Base-by-base conservation (phyloP, 2,797 vertebrate genomes). In the Echeneis naucrates region DNA sequence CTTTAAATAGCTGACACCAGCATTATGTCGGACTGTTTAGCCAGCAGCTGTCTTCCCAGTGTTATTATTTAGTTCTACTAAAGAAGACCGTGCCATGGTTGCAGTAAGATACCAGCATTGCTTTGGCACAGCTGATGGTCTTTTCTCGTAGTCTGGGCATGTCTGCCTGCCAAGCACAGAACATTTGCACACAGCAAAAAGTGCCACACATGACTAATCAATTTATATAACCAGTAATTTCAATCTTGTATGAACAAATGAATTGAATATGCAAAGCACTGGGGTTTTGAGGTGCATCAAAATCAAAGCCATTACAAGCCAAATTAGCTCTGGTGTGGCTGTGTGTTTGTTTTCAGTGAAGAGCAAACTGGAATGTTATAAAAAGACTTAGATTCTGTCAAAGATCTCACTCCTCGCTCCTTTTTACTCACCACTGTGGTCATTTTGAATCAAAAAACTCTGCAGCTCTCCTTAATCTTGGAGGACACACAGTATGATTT, bases 171-270 rank as follows among this genome's bases (percentile, higher is more conserved):
- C 71, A 7, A 52, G 68, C 61, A 23, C 30, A 7, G 33, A 79
- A 72, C 75, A 75, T 72, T 76, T 78, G 72, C 75, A 66, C 50
- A 59, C 52, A n/a, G 79, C 68, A 77, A 78, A 53, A 62, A 81
- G 71, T 53, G 26, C 33, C 24, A 40, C 77, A 84, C 70, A 80
- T 58, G 56, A 72, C 66, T 53, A 77, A 83, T 81, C 58, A 76
- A 58, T 75, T 73, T 66, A 54, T 72, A 51, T 30, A 37, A 37
- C 79, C 33, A 51, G 37, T 74, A 76, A 30, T 50, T 77, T 77
- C 52, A 55, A 77, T 82, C 62, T 71, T 13, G 57, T 52, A 54
- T 56, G 32, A 9, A 66, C 37, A 24, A 61, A 56, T 52, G 52
- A 24, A 54, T 68, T 87, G 40, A 72, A 78, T 78, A 65, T 77